These are phyloP conservation scores for Pheosia tremula DNA, from an alignment of 2,888 invertebrate genomes.

Conservation along the genomic window DNA sequence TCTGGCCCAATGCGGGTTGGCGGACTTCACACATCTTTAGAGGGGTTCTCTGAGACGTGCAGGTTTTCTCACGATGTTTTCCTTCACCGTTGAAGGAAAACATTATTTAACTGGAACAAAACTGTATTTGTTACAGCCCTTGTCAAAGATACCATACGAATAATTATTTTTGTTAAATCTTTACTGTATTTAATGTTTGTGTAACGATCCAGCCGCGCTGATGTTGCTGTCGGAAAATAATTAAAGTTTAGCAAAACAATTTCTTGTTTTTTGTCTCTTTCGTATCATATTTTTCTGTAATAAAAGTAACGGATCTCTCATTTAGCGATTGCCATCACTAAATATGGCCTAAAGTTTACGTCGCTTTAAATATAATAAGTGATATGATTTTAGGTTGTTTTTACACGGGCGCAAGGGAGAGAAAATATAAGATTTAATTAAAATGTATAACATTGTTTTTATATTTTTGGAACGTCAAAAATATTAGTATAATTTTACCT, in stretches of 20 bases:
- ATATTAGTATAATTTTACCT: neutral
- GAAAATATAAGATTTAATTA: slow-evolving; percentile 29
- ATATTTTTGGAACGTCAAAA: slow-evolving; percentile 24
- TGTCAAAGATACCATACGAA: neutral
- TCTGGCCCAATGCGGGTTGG: too few species aligned
- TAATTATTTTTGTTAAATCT: neutral
- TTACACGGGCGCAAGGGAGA: slow-evolving; percentile 61
- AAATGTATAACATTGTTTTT: slow-evolving; percentile 45
- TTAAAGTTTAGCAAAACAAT: neutral
- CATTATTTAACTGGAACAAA: too few species aligned
- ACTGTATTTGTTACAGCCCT: neutral
- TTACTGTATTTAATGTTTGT: neutral
- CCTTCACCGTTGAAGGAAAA: too few species aligned
- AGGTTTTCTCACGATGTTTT: too few species aligned
- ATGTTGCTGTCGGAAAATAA: neutral
- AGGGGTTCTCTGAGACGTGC: too few species aligned
- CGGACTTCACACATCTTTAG: too few species aligned
- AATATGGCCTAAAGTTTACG: slow-evolving; percentile 65
- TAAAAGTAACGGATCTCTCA: slow-evolving; percentile 53
- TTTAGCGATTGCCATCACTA: slow-evolving; percentile 61
- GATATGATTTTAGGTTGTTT: slow-evolving; percentile 77
- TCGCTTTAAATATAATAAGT: slow-evolving; percentile 59
- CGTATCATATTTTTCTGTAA: slow-evolving; percentile 18
- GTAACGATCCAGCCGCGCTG: slow-evolving; percentile 2
- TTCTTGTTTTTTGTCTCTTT: slow-evolving; percentile 23